These are phyloP conservation scores for Cavia porcellus DNA, from an alignment of 2,113 vertebrate genomes.

Conservation along the genomic window DNA sequence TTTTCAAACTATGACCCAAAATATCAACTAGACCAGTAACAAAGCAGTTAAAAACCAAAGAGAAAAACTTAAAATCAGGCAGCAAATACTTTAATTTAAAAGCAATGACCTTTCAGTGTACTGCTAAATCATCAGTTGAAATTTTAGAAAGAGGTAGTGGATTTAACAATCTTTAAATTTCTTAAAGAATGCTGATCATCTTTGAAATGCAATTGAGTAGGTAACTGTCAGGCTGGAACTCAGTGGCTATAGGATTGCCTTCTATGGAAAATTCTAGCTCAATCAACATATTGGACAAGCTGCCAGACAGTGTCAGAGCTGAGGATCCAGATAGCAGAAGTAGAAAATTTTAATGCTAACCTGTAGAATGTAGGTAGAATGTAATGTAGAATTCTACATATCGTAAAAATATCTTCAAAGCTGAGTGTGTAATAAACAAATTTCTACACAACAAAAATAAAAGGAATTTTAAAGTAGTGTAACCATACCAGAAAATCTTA, in stretches of 20 bases:
- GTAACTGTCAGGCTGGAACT: neutral
- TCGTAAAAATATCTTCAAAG: neutral
- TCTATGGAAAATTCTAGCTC: neutral
- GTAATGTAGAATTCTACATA: neutral
- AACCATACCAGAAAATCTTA: neutral
- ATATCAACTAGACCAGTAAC: neutral
- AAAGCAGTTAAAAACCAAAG: constrained; percentile 11
- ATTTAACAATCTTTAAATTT: neutral
- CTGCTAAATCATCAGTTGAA: neutral
- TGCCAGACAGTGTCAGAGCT: neutral
- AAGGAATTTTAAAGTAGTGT: neutral
- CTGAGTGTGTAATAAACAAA: neutral
- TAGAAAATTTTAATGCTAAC: neutral
- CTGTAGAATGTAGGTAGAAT: too few species aligned
- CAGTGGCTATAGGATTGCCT: neutral
- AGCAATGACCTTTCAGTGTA: neutral
- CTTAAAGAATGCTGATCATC: neutral
- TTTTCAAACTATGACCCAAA: neutral
- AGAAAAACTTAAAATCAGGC: neutral
- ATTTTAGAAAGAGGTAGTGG: neutral
- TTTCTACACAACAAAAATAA: neutral
- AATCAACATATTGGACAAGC: neutral
- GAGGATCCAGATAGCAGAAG: neutral
- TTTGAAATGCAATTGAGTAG: neutral
- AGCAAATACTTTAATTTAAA: neutral